Evolutionary conservation across 2,113 vertebrate species (phyloP).

Genomic region (Polyodon spathula): DNA sequence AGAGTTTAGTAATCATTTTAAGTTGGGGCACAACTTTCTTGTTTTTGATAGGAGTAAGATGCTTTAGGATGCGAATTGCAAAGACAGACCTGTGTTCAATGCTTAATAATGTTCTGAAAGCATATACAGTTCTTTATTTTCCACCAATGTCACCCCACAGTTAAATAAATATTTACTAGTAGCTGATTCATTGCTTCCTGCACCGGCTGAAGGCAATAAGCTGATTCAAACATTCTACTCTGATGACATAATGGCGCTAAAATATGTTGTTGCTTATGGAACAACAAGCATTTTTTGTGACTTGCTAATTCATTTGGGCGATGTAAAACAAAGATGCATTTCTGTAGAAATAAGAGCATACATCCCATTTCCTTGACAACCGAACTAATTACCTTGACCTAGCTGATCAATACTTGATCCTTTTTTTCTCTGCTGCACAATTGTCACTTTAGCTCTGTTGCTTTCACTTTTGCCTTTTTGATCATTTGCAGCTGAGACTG

Average conservation of each 20-base stretch:
- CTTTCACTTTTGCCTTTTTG: slow-evolving; percentile 60
- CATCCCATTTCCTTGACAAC: slow-evolving; percentile 23
- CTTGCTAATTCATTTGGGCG: slow-evolving; percentile 26
- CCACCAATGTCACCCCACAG: too few relatives aligned
- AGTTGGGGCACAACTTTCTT: too few relatives aligned
- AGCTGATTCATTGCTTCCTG: not conserved
- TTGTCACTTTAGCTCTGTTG: slow-evolving; percentile 61
- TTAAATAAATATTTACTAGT: not conserved
- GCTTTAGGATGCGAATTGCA: too few relatives aligned
- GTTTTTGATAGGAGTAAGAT: too few relatives aligned
- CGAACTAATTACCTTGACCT: slow-evolving; percentile 30
- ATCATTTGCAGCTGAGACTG: slow-evolving; percentile 65
- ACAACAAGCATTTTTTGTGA: slow-evolving; percentile 5
- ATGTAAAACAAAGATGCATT: slow-evolving; percentile 18
- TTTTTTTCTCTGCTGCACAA: slow-evolving; percentile 54
- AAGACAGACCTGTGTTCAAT: too few relatives aligned
- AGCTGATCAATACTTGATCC: slow-evolving; percentile 44
- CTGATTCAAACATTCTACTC: slow-evolving; percentile 6
- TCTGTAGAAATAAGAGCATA: slow-evolving; percentile 24
- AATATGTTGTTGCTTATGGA: slow-evolving; percentile 1
- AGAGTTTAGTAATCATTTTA: too few relatives aligned
- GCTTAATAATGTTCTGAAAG: too few relatives aligned
- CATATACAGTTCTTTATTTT: too few relatives aligned
- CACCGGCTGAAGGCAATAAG: not conserved
- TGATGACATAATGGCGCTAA: not conserved